Evolutionary conservation across 2,888 invertebrate genomes (phyloP).

Genomic region (Frankliniella fusca): DNA sequence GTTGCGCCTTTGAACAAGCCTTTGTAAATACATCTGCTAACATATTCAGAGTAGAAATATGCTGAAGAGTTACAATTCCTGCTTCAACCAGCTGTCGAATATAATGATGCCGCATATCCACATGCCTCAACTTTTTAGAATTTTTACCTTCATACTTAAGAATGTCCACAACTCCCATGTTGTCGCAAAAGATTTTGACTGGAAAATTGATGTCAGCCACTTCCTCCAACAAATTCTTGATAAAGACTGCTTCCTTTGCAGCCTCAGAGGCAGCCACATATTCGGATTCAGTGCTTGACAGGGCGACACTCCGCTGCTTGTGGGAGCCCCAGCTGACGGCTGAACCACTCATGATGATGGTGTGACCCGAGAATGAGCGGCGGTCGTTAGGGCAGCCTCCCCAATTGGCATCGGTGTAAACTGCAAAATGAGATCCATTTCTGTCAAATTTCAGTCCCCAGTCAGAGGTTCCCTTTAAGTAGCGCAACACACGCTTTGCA

Average conservation of each 20-base stretch:
- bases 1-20: too few species aligned
- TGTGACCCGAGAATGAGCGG: conserved; percentile 39
- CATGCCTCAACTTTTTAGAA: neutral
- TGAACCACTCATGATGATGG: conserved; percentile 36
- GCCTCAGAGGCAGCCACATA: conserved; percentile 31
- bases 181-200: neutral
- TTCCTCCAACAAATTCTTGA: neutral
- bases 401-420: conserved; percentile 43
- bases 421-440: conserved; percentile 37
- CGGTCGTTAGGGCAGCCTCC: conserved; percentile 38
- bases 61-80: neutral
- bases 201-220: neutral
- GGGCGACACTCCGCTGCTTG: conserved; percentile 38
- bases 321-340: conserved; percentile 37
- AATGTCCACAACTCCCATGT: neutral
- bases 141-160: neutral
- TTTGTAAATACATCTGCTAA: conserved; percentile 32
- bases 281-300: conserved; percentile 39
- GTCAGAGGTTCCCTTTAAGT: conserved; percentile 40
- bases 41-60: conserved; percentile 29
- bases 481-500: conserved; percentile 42
- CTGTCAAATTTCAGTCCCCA: conserved; percentile 38
- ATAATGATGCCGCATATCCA: conserved; percentile 5
- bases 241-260: conserved; percentile 27
- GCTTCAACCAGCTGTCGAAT: neutral